Evolutionary conservation across 2,888 invertebrate genomes (phyloP).

Genomic region (Branchellion lobata): DNA sequence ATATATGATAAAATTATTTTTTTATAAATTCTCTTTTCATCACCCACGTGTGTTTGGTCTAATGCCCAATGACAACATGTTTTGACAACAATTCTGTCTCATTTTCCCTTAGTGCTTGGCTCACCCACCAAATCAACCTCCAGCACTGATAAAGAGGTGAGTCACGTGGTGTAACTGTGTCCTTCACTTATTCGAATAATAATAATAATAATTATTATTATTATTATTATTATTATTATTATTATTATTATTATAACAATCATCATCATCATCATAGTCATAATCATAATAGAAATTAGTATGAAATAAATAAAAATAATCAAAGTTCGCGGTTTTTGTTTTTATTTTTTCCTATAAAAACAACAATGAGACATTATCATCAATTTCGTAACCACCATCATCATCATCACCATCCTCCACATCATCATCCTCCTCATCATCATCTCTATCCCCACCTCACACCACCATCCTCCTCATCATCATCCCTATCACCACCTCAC

Average conservation of each 20-base stretch:
- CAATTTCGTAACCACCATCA: neutral
- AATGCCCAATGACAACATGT: neutral
- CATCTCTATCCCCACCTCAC: neutral
- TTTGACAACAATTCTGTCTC: neutral
- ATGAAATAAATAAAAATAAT: too few relatives aligned
- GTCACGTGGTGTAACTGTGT: too few relatives aligned
- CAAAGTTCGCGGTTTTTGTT: too few relatives aligned
- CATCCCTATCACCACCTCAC: neutral
- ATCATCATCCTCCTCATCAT: neutral
- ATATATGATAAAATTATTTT: neutral
- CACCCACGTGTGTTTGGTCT: too few relatives aligned
- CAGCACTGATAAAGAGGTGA: constrained; percentile 38
- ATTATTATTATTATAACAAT: too few relatives aligned
- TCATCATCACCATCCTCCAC: neutral
- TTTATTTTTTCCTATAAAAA: too few relatives aligned
- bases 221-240: too few relatives aligned
- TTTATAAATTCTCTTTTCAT: neutral
- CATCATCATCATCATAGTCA: too few relatives aligned
- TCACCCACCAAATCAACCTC: constrained; percentile 36
- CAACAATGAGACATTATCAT: too few relatives aligned
- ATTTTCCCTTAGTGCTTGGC: constrained; percentile 9
- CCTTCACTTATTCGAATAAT: too few relatives aligned
- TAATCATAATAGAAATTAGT: too few relatives aligned
- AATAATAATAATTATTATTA: too few relatives aligned
- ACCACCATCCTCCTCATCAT: neutral